Evolutionary conservation across 2,888 invertebrate species (phyloP), one percentile per base, ranked within the genome.

Genomic region (Monopis laevigella): DNA sequence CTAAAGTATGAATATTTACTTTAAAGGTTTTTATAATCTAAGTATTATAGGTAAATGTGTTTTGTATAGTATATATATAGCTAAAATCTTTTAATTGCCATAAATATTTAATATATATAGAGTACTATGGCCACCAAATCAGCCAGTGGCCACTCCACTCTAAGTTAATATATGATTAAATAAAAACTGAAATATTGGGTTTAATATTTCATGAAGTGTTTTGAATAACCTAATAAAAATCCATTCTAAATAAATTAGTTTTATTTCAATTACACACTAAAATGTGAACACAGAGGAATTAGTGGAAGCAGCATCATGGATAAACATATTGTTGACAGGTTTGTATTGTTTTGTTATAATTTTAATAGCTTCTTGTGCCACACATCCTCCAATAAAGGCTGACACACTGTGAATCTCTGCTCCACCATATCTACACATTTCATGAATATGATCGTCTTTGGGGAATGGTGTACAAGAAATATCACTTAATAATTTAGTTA

Each of bases 321-420:
- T 88, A 66, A 94, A 93, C 0, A 94, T 95, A 71, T 98, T 98
- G 70, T 97, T 89, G 43, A 99, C 85, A 26, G 98, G 98, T 58
- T 95, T 92, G 71, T 96, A 99, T 78, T 99, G 99, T 58, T 88
- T 88, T 2, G 98, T 98, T 42, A 98, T 85, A 43, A 99, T 82
- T 81, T 99, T 99, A 48, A 98, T 95, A 3, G 89, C 89, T 82
- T 98, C 98, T 60, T 99, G 98, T 5, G 98, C 97, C 17, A 92
- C 92, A 62, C 95, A 91, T 2, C 98, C 98, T 47, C 88, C 90
- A 49, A 97, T 80, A 62, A 93, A 93, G 4, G 98, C 92, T 8
- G 98, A 95, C 8, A 98, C 87, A 19, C 95, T 92, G 68, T 98
- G 98, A 45, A 98, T 80, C 71, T 99, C 98, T 7, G 93, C 88